Base-by-base conservation (phyloP, 2,113 vertebrate genomes). In the Hydrochoerus hydrochaeris region DNA sequence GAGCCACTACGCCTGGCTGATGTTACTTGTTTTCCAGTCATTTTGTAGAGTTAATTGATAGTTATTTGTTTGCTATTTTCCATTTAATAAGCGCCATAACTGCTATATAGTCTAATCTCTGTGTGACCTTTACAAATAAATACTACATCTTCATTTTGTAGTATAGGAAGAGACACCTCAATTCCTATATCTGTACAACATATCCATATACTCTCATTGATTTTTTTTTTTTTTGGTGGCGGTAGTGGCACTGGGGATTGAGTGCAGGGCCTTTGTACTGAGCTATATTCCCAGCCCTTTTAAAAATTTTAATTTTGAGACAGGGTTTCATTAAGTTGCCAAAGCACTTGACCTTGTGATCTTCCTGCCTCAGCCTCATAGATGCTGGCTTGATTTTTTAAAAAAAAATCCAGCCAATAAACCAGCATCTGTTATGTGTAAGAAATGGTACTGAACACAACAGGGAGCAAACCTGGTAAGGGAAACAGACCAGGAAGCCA, bases 61-160 rank as follows among this genome's bases (percentile, higher is more conserved):
- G 35, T 58, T 87, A 58, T 91, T 90, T 95, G 12, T 60, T 75
- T 62, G 46, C 52, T 46, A 1, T 69, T 95, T 95, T 82, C 44
- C 22, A 24, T 44, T 89, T 77, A 20, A 52, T 67, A 71, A 89
- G 54, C 60, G 20, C n/a, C 30, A 0, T 89, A 38, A 86, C 1
- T 49, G 22, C 62, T 73, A 78, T 85, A 71, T 75, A 77, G 73
- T 80, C 52, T 93, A 38, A 82, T 78, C 9, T 3, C 71, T 52
- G 1, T 38, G 12, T 85, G 57, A 69, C 58, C 73, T 67, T 78
- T 30, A 44, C 26, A 92, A 90, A n/a, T 92, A 77, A 62, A 30
- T 63, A n/a, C 52, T 69, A 14, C 7, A 49, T n/a, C 46, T 44
- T 17, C 44, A 30, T 44, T 92, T 90, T 49, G 9, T n/a, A 81